A percentile compares a stretch with the other conserved stretches of the same genome.
These are phyloP conservation scores for Craniophora ligustri DNA, from an alignment of 2,888 invertebrate genomes.

Conservation along the genomic window DNA sequence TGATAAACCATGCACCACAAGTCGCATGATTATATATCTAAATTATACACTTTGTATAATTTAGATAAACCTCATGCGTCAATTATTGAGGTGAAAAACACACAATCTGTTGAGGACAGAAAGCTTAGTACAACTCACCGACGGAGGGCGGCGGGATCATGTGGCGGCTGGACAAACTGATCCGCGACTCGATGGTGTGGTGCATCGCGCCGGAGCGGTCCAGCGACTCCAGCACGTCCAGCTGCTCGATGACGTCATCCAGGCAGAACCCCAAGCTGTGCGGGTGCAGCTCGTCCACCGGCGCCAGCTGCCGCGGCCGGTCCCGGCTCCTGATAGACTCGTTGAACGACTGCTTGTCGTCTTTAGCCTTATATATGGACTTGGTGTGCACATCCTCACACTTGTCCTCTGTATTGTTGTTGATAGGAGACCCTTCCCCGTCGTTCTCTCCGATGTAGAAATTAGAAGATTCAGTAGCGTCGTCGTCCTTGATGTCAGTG, in stretches of 20 bases:
- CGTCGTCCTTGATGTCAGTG: conserved; percentile 75
- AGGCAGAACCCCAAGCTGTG: conserved; percentile 58
- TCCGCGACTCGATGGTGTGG: conserved; percentile 71
- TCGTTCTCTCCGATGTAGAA: conserved; percentile 77
- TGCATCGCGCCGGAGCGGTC: conserved; percentile 80
- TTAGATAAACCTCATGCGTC: conserved; percentile 16
- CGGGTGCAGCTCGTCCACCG: conserved; percentile 67
- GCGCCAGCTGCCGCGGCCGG: conserved; percentile 63
- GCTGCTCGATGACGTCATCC: conserved; percentile 67
- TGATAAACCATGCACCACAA: neutral
- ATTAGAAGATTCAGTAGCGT: conserved; percentile 70
- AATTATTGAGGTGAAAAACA: neutral
- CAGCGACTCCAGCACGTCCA: conserved; percentile 59
- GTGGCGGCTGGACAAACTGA: conserved; percentile 62
- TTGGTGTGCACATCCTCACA: conserved; percentile 40
- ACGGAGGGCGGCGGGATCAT: conserved; percentile 76
- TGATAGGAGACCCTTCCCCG: conserved; percentile 41
- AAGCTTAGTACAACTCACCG: conserved; percentile 61
- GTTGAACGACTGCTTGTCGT: conserved; percentile 78
- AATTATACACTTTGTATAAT: neutral
- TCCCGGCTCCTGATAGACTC: conserved; percentile 75
- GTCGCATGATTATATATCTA: no score
- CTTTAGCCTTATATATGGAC: conserved; percentile 68
- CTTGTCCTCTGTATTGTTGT: conserved; percentile 30
- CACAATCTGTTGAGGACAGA: neutral